phyloP scores from a whole-genome alignment of 2,797 vertebrate species.

The Varecia variegata region DNA sequence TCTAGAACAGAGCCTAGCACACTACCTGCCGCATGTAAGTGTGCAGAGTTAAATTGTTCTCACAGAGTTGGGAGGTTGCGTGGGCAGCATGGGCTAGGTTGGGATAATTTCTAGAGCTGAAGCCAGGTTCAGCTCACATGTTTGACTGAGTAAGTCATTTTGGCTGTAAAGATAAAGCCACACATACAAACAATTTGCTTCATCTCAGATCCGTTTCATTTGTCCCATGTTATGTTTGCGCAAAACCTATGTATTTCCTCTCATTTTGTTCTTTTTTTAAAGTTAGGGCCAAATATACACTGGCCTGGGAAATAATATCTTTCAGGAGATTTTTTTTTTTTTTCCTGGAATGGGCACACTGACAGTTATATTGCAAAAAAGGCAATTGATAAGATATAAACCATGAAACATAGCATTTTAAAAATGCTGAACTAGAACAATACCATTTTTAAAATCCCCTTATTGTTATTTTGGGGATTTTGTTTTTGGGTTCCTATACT shows the following conservation, averaged over 20 bases:
- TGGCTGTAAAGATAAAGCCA: constrained; percentile 14
- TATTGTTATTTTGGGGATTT: background rate
- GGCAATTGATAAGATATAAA: background rate
- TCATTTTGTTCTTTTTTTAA: background rate
- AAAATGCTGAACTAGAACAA: background rate
- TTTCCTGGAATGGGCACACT: background rate
- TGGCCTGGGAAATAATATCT: background rate
- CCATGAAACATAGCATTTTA: background rate
- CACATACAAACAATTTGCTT: constrained; percentile 42
- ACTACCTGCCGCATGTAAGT: background rate
- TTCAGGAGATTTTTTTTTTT: background rate
- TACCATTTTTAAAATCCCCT: background rate
- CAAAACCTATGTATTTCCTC: background rate
- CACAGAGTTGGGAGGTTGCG: background rate
- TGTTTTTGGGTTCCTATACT: background rate
- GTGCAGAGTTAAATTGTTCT: background rate
- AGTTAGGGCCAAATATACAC: background rate
- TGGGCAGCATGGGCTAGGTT: background rate
- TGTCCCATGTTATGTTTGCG: constrained; percentile 19
- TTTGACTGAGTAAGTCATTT: constrained; percentile 31
- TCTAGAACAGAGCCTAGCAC: background rate
- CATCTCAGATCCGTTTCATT: constrained; percentile 31
- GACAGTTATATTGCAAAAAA: background rate
- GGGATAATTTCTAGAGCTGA: background rate
- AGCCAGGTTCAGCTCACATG: background rate